Conservation (phyloP, 2,113 vertebrate genomes). For the Limnothrissa miodon region DNA sequence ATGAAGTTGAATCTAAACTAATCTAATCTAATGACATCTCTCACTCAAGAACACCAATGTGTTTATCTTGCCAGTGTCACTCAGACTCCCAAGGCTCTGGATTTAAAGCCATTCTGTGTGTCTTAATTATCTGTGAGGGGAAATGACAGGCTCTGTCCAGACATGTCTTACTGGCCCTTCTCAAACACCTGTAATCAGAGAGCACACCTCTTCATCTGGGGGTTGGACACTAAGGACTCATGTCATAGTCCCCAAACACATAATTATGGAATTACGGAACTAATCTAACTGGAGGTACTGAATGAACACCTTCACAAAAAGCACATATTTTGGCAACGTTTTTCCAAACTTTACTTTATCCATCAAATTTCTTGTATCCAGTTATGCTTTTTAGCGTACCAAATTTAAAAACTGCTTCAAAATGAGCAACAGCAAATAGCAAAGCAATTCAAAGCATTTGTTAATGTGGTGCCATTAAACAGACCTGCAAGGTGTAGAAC, state of each 20-base stretch:
- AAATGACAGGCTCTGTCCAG: background rate
- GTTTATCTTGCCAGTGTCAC: constrained; percentile 3
- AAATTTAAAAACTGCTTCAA: too few relatives aligned
- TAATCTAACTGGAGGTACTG: background rate
- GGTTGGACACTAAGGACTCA: background rate
- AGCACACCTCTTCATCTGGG: background rate
- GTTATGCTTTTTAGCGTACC: too few relatives aligned
- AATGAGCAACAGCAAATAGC: too few relatives aligned
- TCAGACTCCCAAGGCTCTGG: background rate
- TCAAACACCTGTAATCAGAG: background rate
- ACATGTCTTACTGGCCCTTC: background rate
- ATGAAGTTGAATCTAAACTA: too few relatives aligned
- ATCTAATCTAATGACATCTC: background rate
- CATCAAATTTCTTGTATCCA: too few relatives aligned
- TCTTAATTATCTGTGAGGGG: background rate
- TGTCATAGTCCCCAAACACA: background rate
- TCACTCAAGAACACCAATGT: background rate
- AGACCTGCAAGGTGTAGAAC: too few relatives aligned
- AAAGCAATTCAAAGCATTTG: too few relatives aligned
- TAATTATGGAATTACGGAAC: background rate
- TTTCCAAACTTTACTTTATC: too few relatives aligned
- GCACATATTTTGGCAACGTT: too few relatives aligned
- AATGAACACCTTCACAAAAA: too few relatives aligned
- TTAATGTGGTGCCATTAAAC: too few relatives aligned
- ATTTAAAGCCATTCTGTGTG: background rate